phyloP scores from a whole-genome alignment of 1,140 invertebrate genomes.

The Drosophila ambigua region DNA sequence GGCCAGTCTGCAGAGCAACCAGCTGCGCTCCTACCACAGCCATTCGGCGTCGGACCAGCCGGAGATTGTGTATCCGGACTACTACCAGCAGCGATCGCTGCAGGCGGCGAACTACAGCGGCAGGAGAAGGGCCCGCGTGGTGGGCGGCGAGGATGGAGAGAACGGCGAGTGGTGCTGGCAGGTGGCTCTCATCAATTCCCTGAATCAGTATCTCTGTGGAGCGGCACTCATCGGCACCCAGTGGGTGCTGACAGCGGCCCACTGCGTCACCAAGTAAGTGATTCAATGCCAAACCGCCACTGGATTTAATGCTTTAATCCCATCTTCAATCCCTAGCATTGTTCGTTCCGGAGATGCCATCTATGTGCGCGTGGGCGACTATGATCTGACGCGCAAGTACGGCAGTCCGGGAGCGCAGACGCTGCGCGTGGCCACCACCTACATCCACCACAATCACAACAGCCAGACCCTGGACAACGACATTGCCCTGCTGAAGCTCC shows the following conservation, averaged over 20 bases:
- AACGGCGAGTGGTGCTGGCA: slow-evolving; percentile 98
- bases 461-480: slow-evolving; percentile 98
- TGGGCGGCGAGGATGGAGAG: slow-evolving; percentile 95
- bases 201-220: slow-evolving; percentile 98
- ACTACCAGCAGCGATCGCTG: slow-evolving; percentile 41
- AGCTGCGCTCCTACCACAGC: slow-evolving; percentile 71
- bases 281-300: background rate
- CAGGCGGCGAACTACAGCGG: slow-evolving; percentile 48
- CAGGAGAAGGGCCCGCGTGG: slow-evolving; percentile 88
- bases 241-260: slow-evolving; percentile 97
- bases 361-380: slow-evolving; percentile 96
- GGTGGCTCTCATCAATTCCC: slow-evolving; percentile 95
- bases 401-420: slow-evolving; percentile 95
- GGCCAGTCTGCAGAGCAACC: slow-evolving; percentile 58
- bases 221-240: slow-evolving; percentile 96
- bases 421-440: slow-evolving; percentile 94
- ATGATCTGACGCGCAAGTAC: slow-evolving; percentile 94
- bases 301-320: background rate
- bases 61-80: slow-evolving; percentile 58
- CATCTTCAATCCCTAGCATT: slow-evolving; percentile 87
- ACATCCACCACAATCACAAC: slow-evolving; percentile 98
- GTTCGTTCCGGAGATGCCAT: slow-evolving; percentile 95
- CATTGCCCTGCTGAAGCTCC: slow-evolving; percentile 96
- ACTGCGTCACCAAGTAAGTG: slow-evolving; percentile 97
- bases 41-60: slow-evolving; percentile 24